Base-by-base conservation (phyloP, 2,888 invertebrate species). In the Prosopocoilus inquinatus region DNA sequence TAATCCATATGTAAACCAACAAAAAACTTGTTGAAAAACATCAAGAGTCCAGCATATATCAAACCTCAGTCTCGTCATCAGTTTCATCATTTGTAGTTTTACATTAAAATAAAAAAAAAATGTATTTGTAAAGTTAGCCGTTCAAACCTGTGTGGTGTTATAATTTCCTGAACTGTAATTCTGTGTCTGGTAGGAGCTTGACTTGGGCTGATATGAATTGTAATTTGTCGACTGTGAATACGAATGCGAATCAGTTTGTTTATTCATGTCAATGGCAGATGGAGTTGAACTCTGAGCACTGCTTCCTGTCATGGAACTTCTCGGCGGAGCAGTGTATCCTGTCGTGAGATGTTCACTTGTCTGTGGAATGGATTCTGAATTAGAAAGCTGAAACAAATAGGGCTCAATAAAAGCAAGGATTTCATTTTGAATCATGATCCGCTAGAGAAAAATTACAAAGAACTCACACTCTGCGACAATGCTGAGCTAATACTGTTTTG, bases 171-270 rank as follows among this genome's bases (percentile, higher is more conserved):
- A 64, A 55, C 60, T 66, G 47, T 66, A 67, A 55, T 61, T 65
- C 51, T 66, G 67, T 12, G 72, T 50, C 50, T 69, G 74, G 57
- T 74, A 75, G 11, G 70, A 66, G 51, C 68, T 73, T 8, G 68
- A 62, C 63, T 76, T 77, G 4, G 72, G 64, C 58, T 74, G 77
- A 60, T 76, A 77, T 16, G 76, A 70, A 62, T 72, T 77, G 64
- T 75, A 77, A 4, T 71, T 76, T 1, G 79, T 73, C 55, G 76
- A 66, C 64, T 80, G 81, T 56, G 80, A 78, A 46, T 79, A 79
- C 15, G 74, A 67, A 59, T 73, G 73, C 41, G 66, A 62, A 70
- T 81, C 70, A 68, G 75, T 44, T 72, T 70, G 71, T 60, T 74
- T 74, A 53, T 63, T 68, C 49, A 74, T 56, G n/a, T 75, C 74